Base-by-base conservation (phyloP, 2,113 vertebrate genomes). In the Vireo altiloquus region DNA sequence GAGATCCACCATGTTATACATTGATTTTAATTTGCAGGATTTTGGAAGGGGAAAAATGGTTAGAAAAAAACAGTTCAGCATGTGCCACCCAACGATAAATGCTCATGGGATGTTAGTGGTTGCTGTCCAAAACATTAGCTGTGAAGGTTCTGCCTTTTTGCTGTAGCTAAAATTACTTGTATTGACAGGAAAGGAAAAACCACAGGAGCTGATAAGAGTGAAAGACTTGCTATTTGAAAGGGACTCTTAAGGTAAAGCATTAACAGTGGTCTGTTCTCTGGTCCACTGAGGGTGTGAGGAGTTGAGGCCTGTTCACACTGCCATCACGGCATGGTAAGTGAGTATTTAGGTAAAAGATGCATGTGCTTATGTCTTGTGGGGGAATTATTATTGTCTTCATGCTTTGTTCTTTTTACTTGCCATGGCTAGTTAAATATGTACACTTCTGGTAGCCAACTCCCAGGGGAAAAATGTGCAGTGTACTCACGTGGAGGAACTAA, bases 131-230 rank as follows among this genome's bases (percentile, higher is more conserved):
- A 87, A 54, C 31, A 63, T 78, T 70, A 78, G 52, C 64, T 66
- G 19, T 91, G 57, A 66, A 91, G 70, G 68, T 82, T 85, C 89
- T 89, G 74, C 64, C 33, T 84, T 44, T 70, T 64, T 83, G 64
- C 59, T 89, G 39, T 68, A 91, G 82, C 70, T 89, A 79, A 91
- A 92, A 91, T 78, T 79, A 84, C 60, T 87, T 87, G 40, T 68
- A 90, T 85, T 91, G 56, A 80, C 82, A 79, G 70, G 82, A 90
- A 81, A 47, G 44, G 59, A 92, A 83, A 82, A 95, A 60, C 22
- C 12, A 12, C 40, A 40, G 53, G 37, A 72, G 47, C 39, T 81
- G 77, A 19, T 94, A 86, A 82, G 66, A 90, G 28, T 68, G 75
- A 88, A 83, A 82, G 39, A 47, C 23, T 81, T 47, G 14, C 25